These are phyloP conservation scores for Eucera pruinosa DNA, from an alignment of 2,888 invertebrate species.

Conservation along the genomic window DNA sequence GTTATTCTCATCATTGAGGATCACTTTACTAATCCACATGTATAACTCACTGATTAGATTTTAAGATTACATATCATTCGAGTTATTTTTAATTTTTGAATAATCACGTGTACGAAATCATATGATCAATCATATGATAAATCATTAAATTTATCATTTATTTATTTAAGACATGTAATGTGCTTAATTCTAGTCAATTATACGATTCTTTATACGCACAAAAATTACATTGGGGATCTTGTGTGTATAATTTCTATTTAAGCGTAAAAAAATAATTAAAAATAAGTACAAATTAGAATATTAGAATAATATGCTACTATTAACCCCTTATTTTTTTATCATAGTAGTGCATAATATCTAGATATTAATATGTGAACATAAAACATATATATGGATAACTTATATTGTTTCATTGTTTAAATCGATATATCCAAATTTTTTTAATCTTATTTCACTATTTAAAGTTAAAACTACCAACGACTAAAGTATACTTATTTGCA, in stretches of 20 bases:
- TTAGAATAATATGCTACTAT: conserved; percentile 20
- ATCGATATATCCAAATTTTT: neutral
- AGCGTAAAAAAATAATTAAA: no score
- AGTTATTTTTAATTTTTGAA: conserved; percentile 8
- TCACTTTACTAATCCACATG: neutral
- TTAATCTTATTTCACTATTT: no score
- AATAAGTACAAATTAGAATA: conserved; percentile 48
- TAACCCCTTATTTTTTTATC: conserved; percentile 15
- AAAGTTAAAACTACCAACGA: no score
- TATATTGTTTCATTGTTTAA: neutral
- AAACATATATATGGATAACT: no score
- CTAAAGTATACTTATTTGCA: no score
- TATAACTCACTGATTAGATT: neutral
- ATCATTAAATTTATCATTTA: conserved; percentile 25
- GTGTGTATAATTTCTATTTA: conserved; percentile 4
- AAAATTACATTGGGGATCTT: conserved; percentile 40
- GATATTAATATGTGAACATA: neutral
- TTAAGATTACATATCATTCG: neutral
- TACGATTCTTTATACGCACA: no score
- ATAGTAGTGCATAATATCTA: neutral
- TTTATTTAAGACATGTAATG: no score
- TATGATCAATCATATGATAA: no score
- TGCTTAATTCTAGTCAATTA: no score
- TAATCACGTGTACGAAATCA: conserved; percentile 21
- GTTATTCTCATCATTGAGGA: conserved; percentile 6